A percentile compares a stretch with the other conserved stretches of the same genome.
Evolutionary conservation across 2,888 invertebrate species (phyloP).

Genomic region (Caenorhabditis drosophilae): DNA sequence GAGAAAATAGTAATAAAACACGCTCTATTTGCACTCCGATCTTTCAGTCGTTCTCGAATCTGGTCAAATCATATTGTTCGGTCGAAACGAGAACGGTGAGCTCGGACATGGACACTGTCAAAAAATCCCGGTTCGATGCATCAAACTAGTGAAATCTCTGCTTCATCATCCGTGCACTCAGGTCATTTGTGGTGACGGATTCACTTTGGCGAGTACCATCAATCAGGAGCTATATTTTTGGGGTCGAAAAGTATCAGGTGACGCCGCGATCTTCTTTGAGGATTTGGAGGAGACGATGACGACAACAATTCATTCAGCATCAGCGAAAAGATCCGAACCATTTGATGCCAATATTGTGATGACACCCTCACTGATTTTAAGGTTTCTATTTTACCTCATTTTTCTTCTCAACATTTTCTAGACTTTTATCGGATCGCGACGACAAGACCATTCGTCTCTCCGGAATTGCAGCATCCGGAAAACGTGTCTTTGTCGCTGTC

Average conservation of each 20-base stretch:
- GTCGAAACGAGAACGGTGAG: constrained; percentile 77
- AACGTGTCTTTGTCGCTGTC: constrained; percentile 50
- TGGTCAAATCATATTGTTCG: constrained; percentile 75
- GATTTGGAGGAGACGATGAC: constrained; percentile 20
- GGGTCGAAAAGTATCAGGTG: constrained; percentile 72
- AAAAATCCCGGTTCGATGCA: constrained; percentile 59
- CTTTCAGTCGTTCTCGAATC: constrained; percentile 74
- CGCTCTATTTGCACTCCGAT: too few species aligned
- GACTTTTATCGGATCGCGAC: constrained; percentile 47
- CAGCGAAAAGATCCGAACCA: constrained; percentile 3
- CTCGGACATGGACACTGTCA: constrained; percentile 74
- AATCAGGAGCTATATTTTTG: constrained; percentile 78
- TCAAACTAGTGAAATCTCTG: constrained; percentile 72
- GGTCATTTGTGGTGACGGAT: constrained; percentile 76
- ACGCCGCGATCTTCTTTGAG: constrained; percentile 13
- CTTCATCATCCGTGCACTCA: constrained; percentile 69
- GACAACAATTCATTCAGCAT: neutral
- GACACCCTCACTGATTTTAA: constrained; percentile 46
- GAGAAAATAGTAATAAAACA: too few species aligned
- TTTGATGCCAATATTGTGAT: constrained; percentile 27
- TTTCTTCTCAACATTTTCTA: too few species aligned
- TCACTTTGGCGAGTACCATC: constrained; percentile 76
- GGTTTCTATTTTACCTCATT: too few species aligned
- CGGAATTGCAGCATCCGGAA: constrained; percentile 40
- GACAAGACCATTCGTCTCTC: constrained; percentile 49